A percentile compares a stretch with the other conserved stretches of the same genome.
Conservation (phyloP, 2,888 invertebrate genomes). For the Odontocerum albicorne region DNA sequence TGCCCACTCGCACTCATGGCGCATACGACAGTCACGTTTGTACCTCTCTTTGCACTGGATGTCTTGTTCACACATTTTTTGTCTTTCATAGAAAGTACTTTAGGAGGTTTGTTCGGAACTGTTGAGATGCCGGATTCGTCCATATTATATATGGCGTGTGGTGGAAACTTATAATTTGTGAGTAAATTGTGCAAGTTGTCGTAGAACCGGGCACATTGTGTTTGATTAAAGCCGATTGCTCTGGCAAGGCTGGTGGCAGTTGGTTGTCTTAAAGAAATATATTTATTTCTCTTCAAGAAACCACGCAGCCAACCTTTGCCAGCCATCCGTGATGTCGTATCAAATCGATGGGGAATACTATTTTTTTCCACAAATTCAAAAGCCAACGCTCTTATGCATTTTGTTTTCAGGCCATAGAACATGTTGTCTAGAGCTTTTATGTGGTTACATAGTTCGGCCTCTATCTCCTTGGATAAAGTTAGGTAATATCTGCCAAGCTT, state of each 20-base stretch:
- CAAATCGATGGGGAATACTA: slow-evolving; percentile 34
- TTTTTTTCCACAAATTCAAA: slow-evolving; percentile 34
- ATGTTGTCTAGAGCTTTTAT: slow-evolving; percentile 31
- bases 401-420: slow-evolving; percentile 34
- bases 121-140: too few relatives aligned
- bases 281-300: slow-evolving; percentile 19
- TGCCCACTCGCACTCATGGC: slow-evolving; percentile 44
- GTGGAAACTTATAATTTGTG: slow-evolving; percentile 17
- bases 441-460: slow-evolving; percentile 26
- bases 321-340: slow-evolving; percentile 26
- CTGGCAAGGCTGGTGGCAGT: slow-evolving; percentile 29
- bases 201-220: slow-evolving; percentile 20
- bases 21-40: slow-evolving; percentile 43
- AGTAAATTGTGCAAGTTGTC: slow-evolving; percentile 13
- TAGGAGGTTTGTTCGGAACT: too few relatives aligned
- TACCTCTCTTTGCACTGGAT: too few relatives aligned
- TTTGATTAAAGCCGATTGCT: slow-evolving; percentile 30
- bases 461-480: slow-evolving; percentile 29
- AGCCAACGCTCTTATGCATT: slow-evolving; percentile 26
- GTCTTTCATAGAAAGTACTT: too few relatives aligned
- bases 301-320: slow-evolving; percentile 33
- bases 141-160: slow-evolving; percentile 15
- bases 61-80: too few relatives aligned
- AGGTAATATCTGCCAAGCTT: slow-evolving; percentile 31
- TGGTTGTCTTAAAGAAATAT: slow-evolving; percentile 28